Conservation (phyloP, 1,140 invertebrate species). For the Zaprionus africanus region DNA sequence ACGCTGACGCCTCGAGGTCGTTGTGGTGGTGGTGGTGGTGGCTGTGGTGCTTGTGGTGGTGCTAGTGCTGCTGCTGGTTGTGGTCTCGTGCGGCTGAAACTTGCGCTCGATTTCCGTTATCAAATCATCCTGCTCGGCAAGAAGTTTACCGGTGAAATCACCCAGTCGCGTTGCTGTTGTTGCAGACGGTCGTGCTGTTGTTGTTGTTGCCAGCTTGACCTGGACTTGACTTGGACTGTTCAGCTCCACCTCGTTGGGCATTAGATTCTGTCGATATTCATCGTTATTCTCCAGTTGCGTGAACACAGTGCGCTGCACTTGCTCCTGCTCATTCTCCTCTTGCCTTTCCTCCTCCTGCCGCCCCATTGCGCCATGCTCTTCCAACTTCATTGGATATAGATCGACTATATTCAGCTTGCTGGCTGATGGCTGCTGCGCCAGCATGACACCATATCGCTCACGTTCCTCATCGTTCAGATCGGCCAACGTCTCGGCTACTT, state of each 20-base stretch:
- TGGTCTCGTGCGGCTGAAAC: slow-evolving; percentile 75
- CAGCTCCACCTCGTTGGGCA: slow-evolving; percentile 78
- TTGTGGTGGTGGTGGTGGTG: slow-evolving; percentile 9
- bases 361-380: slow-evolving; percentile 68
- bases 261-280: slow-evolving; percentile 73
- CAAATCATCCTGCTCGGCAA: slow-evolving; percentile 78
- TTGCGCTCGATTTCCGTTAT: slow-evolving; percentile 82
- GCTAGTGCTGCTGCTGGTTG: slow-evolving; percentile 24
- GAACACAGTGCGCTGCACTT: slow-evolving; percentile 57
- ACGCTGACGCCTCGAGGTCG: not conserved
- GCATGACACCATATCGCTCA: slow-evolving; percentile 53
- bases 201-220: slow-evolving; percentile 18
- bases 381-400: slow-evolving; percentile 76
- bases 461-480: slow-evolving; percentile 72
- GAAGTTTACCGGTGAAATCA: slow-evolving; percentile 76
- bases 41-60: slow-evolving; percentile 13
- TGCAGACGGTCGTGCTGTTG: slow-evolving; percentile 11
- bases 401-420: slow-evolving; percentile 80
- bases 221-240: slow-evolving; percentile 7
- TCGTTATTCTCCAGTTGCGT: slow-evolving; percentile 57
- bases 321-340: not conserved
- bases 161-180: slow-evolving; percentile 22
- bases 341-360: slow-evolving; percentile 60
- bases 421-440: slow-evolving; percentile 63
- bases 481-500: slow-evolving; percentile 70